Base-by-base conservation (phyloP, 2,888 invertebrate genomes). In the Oxycera nigricornis region DNA sequence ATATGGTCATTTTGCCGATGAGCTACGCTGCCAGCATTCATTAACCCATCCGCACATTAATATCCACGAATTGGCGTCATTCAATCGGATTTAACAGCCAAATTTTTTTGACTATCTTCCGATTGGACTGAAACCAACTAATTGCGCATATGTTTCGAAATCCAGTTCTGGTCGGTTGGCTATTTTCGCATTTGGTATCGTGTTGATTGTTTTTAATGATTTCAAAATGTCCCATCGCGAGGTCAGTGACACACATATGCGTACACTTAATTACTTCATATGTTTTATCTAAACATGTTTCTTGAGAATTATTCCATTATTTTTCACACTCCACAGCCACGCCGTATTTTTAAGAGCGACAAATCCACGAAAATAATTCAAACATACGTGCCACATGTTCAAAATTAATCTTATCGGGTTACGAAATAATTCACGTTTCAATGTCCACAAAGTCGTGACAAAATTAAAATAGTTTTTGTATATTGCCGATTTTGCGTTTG, bases 331-430 rank as follows among this genome's bases (percentile, higher is more conserved):
- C 24, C 2, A 20, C 7, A 55, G 22, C 9, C 9, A 3, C 22
- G 4, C 3, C 22, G 52, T 22, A 17, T 7, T 20, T 55, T 55
- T 22, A 22, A 55, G 7, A 55, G 52, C 24, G 3, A 4, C 17
- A 55, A 55, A 22, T 22, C 20, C 52, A 55, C 17, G 52, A 22
- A 55, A 55, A 55, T 55, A 9, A 55, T 55, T 55, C 7, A 55
- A 55, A 55, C 24, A 55, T 24, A 55, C 52, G 11, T n/a, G 20
- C 52, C 52, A 55, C 7, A 3, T 24, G 22, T 24, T 7, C 24
- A 55, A 24, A 55, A 55, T 55, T 55, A 55, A 55, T 55, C 52
- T 55, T 55, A 55, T 55, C 52, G 52, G 52, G 24, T 55, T 55
- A 55, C 52, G 52, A 55, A 55, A 55, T 55, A 55, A 24, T 55